Base-by-base conservation (phyloP, 2,888 invertebrate species). In the Pollenia griseotomentosa region DNA sequence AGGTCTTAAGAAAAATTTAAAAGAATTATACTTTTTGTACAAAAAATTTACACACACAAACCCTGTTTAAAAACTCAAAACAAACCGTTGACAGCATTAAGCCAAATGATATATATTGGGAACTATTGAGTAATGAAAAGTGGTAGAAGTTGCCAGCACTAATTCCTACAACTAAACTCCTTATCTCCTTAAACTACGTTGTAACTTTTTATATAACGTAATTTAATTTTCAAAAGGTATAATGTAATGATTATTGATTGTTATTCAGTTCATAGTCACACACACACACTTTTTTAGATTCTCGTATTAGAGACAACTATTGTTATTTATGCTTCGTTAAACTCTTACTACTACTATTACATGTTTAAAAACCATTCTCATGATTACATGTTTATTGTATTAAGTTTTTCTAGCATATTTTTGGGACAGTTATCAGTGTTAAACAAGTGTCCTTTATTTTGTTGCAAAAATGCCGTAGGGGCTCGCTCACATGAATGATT, bases 241-340 rank as follows among this genome's bases (percentile, higher is more conserved):
- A 9, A 51, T 48, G 19, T 14, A 48, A 48, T 66, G 10, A 44
- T 63, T 63, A 63, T 63, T 42, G 61, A 48, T 66, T 66, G 48
- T 33, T 33, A 33, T 33, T 23, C 46, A 68, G 40, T n/a, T 1
- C 70, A 55, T 33, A 33, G 4, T 70, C 53, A 70, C 6, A 12
- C 66, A 66, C 8, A 23, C 33, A 40, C 33, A 4, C 33, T 4
- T 33, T 51, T 11, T 33, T 40, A 11, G 48, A 11, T 51, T 42
- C 63, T n/a, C 40, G 8, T 70, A 14, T 70, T 40, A 70, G n/a
- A 42, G 53, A 70, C 70, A 70, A 42, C 55, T 55, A 42, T 55
- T 70, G 55, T 70, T 33, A 33, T 33, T 33, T 33, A 33, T 33
- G 33, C 33, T 33, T 33, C 33, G 33, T 33, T 33, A 33, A 19